Conservation (phyloP, 2,797 vertebrate species). For the Anas bahamensis region DNA sequence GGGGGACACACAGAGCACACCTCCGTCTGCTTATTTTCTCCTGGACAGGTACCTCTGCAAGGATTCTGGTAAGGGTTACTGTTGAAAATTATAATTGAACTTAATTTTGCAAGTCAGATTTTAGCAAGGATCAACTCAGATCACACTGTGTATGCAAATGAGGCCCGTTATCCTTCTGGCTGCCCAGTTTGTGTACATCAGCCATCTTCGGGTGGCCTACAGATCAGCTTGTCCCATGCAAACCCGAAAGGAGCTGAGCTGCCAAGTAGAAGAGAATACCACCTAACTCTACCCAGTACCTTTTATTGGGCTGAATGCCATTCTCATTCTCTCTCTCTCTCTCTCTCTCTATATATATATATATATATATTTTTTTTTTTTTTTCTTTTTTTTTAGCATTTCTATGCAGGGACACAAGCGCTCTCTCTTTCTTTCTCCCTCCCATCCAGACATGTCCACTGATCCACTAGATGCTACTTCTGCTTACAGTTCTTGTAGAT, state of each 20-base stretch:
- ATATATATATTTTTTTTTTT: neutral
- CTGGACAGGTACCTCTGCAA: neutral
- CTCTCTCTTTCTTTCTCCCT: neutral
- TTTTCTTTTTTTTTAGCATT: neutral
- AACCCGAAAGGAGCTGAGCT: neutral
- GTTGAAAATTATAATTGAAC: neutral
- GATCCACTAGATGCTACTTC: neutral
- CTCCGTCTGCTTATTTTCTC: neutral
- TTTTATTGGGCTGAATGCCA: neutral
- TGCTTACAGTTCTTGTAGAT: neutral
- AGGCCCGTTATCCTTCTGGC: neutral
- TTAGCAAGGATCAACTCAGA: neutral
- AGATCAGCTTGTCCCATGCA: neutral
- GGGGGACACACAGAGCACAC: fast-evolving
- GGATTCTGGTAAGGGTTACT: neutral
- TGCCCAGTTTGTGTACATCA: neutral
- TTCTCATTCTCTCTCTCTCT: neutral
- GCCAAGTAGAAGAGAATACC: neutral
- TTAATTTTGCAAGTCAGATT: neutral
- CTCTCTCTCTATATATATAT: too few relatives aligned
- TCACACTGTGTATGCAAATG: neutral
- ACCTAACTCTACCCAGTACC: neutral
- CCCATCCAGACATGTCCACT: too few relatives aligned
- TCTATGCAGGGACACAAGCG: neutral
- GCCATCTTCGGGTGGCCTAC: neutral